Conservation (phyloP, 2,888 invertebrate species). For the Arctia plantaginis region DNA sequence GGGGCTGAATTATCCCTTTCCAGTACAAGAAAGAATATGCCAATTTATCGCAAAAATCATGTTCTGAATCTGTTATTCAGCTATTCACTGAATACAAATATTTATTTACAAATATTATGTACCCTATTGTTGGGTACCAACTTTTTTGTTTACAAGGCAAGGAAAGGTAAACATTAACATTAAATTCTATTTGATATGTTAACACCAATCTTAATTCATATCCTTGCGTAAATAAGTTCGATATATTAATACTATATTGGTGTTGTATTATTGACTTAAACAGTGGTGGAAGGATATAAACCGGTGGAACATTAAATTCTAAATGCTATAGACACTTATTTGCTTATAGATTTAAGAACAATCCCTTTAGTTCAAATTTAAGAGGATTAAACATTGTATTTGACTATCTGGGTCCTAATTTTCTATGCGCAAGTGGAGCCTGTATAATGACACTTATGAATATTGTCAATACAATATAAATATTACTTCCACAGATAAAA, state of each 20-base stretch:
- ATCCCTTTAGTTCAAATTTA: conserved; percentile 32
- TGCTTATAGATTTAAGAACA: conserved; percentile 35
- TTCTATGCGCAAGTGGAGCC: conserved; percentile 7
- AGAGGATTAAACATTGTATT: conserved; percentile 46
- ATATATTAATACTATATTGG: conserved; percentile 14
- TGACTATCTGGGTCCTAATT: conserved; percentile 27
- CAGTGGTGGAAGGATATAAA: conserved; percentile 28
- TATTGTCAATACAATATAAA: conserved; percentile 3
- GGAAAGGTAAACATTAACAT: conserved; percentile 8
- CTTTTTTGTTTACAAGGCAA: background rate
- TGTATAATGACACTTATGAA: conserved; percentile 16
- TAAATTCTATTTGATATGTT: conserved; percentile 11
- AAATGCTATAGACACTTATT: conserved; percentile 41
- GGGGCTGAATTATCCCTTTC: conserved; percentile 26
- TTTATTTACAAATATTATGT: background rate
- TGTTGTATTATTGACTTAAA: conserved; percentile 29
- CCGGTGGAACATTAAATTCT: conserved; percentile 32
- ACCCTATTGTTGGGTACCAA: background rate
- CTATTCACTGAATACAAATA: conserved; percentile 3
- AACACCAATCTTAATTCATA: conserved; percentile 22
- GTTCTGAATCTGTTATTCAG: conserved; percentile 20
- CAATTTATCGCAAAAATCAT: conserved; percentile 27
- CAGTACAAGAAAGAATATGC: conserved; percentile 22
- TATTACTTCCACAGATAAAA: conserved; percentile 16
- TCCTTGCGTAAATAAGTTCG: conserved; percentile 36